Conservation (phyloP, 2,113 vertebrate species). For the Dolichallabes microphthalmus region DNA sequence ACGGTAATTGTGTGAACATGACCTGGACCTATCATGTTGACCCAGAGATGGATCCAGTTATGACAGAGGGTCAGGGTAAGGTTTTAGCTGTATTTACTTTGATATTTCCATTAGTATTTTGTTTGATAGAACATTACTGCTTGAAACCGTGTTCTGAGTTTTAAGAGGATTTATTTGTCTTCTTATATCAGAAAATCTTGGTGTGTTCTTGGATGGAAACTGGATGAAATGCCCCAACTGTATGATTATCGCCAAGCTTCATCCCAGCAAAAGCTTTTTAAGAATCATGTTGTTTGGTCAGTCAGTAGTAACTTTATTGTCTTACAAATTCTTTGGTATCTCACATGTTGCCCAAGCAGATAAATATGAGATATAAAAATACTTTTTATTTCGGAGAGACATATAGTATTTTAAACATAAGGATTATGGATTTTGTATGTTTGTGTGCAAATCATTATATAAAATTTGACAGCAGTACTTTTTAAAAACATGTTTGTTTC, state of each 20-base stretch:
- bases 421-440: neutral
- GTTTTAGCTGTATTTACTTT: neutral
- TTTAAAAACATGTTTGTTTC: neutral
- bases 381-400: neutral
- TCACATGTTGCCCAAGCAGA: neutral
- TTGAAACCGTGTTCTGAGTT: neutral
- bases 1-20: neutral
- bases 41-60: neutral
- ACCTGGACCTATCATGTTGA: neutral
- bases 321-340: neutral
- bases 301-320: conserved; percentile 3
- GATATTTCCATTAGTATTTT: neutral
- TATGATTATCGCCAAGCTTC: neutral
- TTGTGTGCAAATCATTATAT: neutral
- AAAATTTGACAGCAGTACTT: neutral
- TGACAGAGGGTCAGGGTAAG: conserved; percentile 29
- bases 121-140: neutral
- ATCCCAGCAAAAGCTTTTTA: neutral
- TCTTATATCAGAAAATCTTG: neutral
- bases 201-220: conserved; percentile 30
- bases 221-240: conserved; percentile 42
- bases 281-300: conserved; percentile 41
- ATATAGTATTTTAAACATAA: neutral
- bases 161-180: neutral
- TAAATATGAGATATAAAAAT: neutral